Percentiles rank a stretch among this genome's conserved stretches.
phyloP scores from a whole-genome alignment of 1,140 invertebrate genomes.

The Drosophila triauraria region DNA sequence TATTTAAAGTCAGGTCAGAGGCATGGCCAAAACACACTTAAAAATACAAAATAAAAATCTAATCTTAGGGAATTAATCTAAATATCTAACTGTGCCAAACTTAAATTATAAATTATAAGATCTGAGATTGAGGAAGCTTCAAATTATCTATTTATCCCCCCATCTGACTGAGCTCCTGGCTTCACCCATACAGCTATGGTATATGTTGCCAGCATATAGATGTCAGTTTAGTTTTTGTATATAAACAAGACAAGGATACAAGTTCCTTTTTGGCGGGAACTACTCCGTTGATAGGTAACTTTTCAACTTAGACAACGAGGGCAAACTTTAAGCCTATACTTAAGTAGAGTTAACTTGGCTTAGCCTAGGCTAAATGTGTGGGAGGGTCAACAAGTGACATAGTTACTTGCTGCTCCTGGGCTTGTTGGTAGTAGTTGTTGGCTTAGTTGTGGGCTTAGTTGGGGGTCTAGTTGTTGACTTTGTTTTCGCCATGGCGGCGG shows the following conservation, averaged over 20 bases:
- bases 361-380: constrained; percentile 44
- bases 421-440: constrained; percentile 23
- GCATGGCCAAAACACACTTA: constrained; percentile 13
- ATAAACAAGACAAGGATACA: constrained; percentile 14
- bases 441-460: constrained; percentile 19
- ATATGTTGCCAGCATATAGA: neutral
- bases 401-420: constrained; percentile 35
- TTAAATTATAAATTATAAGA: neutral
- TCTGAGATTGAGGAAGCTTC: neutral
- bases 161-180: constrained; percentile 14
- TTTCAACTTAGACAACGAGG: constrained; percentile 30
- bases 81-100: neutral
- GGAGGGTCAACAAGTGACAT: constrained; percentile 47
- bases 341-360: constrained; percentile 52
- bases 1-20: constrained; percentile 28
- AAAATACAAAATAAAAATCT: neutral
- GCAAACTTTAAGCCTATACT: constrained; percentile 53
- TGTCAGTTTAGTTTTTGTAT: constrained; percentile 23
- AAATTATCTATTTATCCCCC: constrained; percentile 15
- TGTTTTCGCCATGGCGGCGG: constrained; percentile 20
- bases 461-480: constrained; percentile 13
- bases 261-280: constrained; percentile 34
- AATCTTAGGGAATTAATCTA: neutral
- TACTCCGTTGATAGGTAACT: constrained; percentile 35
- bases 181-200: neutral